Conservation (phyloP, 2,888 invertebrate genomes). For the Chalcis sispes region DNA sequence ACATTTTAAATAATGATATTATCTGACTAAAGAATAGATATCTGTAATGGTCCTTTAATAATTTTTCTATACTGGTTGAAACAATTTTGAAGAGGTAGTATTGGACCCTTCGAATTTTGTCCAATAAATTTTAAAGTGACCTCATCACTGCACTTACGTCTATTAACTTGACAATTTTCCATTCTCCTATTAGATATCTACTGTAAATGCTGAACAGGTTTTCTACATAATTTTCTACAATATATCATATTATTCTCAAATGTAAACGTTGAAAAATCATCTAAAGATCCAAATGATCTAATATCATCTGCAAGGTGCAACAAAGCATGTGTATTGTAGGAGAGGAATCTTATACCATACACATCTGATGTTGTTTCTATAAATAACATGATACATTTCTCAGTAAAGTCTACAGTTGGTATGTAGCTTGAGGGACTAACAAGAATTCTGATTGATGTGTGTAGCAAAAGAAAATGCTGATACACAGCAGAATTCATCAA, state of each 20-base stretch:
- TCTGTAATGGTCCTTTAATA: neutral
- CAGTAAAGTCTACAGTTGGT: conserved; percentile 9
- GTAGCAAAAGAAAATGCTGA: conserved; percentile 41
- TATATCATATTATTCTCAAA: conserved; percentile 54
- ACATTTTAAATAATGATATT: neutral
- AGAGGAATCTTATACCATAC: conserved; percentile 32
- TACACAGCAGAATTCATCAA: conserved; percentile 38
- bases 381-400: conserved; percentile 3
- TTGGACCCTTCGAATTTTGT: neutral
- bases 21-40: conserved; percentile 1
- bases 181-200: conserved; percentile 13
- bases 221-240: conserved; percentile 23
- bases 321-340: conserved; percentile 30
- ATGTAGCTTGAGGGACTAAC: neutral
- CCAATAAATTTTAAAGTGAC: neutral
- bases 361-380: neutral
- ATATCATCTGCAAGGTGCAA: conserved; percentile 45
- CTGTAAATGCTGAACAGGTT: conserved; percentile 16
- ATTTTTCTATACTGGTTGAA: neutral
- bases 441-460: conserved; percentile 39
- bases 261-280: conserved; percentile 48
- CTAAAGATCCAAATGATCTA: conserved; percentile 39
- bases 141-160: neutral
- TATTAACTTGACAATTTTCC: neutral
- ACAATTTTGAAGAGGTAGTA: neutral